These are phyloP conservation scores for Grus americana DNA, from an alignment of 2,113 vertebrate species.

Conservation along the genomic window DNA sequence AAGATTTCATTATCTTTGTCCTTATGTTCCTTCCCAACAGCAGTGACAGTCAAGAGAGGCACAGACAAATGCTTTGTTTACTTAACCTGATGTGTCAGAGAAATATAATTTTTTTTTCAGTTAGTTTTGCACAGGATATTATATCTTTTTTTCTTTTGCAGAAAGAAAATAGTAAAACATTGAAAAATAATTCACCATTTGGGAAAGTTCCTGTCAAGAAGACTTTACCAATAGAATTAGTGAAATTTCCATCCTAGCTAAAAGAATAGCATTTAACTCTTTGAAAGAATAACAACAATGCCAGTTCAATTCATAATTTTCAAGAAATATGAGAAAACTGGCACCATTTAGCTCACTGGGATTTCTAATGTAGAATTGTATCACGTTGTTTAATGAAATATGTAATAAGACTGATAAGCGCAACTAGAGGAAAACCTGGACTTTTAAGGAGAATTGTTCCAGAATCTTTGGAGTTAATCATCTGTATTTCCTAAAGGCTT, in stretches of 20 bases:
- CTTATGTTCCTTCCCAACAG: background rate
- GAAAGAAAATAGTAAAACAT: background rate
- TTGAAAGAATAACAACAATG: background rate
- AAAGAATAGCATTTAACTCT: background rate
- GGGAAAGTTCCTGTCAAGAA: background rate
- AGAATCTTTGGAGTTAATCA: conserved; percentile 38
- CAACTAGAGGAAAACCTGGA: background rate
- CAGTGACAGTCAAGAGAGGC: background rate
- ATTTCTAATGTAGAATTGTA: background rate
- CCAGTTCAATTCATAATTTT: background rate
- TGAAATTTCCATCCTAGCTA: background rate
- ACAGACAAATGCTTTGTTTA: background rate
- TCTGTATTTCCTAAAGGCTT: background rate
- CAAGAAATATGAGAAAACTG: background rate
- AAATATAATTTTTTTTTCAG: background rate
- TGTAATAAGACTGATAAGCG: background rate
- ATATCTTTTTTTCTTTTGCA: background rate
- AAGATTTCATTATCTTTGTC: background rate
- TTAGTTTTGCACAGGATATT: background rate
- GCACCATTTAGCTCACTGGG: background rate
- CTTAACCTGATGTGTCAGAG: background rate
- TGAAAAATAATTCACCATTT: background rate
- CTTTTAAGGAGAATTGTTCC: background rate
- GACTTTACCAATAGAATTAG: background rate
- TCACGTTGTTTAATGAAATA: background rate